phyloP scores from a whole-genome alignment of 2,888 invertebrate species.

The Apodemia zela region DNA sequence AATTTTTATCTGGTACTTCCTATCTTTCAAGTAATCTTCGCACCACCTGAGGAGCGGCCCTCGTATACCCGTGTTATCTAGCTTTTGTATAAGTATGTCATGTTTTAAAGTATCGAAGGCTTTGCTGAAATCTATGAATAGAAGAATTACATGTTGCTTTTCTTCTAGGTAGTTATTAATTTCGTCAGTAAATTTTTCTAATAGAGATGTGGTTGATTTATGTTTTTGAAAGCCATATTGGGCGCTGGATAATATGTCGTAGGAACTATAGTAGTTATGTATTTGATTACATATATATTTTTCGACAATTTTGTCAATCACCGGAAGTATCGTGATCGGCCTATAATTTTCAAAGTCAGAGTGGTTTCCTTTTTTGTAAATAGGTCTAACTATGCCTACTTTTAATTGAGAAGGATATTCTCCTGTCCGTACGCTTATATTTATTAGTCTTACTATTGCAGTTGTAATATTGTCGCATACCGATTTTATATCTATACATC shows the following conservation, averaged over 20 bases:
- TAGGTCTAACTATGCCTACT: neutral
- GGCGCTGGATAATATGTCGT: neutral
- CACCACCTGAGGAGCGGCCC: conserved; percentile 28
- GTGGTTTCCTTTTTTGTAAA: too few relatives aligned
- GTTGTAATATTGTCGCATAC: neutral
- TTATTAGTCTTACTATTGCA: neutral
- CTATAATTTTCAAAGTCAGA: too few relatives aligned
- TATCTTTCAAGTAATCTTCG: conserved; percentile 24
- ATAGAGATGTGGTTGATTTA: conserved; percentile 31
- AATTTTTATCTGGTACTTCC: conserved; percentile 25
- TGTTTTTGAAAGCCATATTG: conserved; percentile 23
- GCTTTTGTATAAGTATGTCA: conserved; percentile 23
- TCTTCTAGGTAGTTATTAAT: conserved; percentile 24
- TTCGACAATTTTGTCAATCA: too few relatives aligned
- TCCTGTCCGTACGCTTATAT: neutral
- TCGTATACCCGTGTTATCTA: conserved; percentile 27
- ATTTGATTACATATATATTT: neutral
- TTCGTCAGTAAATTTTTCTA: conserved; percentile 21
- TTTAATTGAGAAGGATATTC: neutral
- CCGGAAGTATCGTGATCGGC: too few relatives aligned
- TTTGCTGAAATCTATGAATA: conserved; percentile 30
- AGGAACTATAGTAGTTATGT: neutral
- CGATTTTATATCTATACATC: neutral
- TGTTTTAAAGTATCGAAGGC: conserved; percentile 30
- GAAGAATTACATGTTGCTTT: conserved; percentile 26